Evolutionary conservation across 2,797 vertebrate genomes (phyloP).

Genomic region (Dromococcyx pavoninus): DNA sequence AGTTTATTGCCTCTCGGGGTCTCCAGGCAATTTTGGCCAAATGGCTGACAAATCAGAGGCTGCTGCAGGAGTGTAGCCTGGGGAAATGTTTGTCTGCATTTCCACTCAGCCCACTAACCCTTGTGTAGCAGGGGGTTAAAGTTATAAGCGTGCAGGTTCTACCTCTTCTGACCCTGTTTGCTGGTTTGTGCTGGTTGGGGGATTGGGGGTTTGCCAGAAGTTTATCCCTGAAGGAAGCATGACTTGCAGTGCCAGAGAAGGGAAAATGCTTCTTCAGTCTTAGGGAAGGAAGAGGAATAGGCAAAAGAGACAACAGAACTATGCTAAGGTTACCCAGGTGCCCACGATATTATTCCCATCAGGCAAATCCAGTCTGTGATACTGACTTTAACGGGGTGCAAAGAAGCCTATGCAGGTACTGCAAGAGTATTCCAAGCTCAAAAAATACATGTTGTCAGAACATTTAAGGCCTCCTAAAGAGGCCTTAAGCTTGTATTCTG

Average conservation of each 20-base stretch:
- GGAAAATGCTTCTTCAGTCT: background rate
- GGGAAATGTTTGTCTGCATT: background rate
- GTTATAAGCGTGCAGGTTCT: fast-evolving
- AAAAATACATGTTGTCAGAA: background rate
- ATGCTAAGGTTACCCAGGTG: background rate
- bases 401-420: background rate
- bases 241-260: background rate
- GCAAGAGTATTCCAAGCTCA: background rate
- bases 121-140: background rate
- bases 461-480: background rate
- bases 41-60: background rate
- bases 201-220: background rate
- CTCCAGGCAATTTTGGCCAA: background rate
- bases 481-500: background rate
- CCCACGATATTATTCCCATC: background rate
- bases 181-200: background rate
- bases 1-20: background rate
- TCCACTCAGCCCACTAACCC: background rate
- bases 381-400: background rate
- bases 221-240: background rate
- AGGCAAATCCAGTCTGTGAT: background rate
- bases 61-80: background rate
- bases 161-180: background rate
- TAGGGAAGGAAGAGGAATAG: background rate
- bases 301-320: background rate